Evolutionary conservation across 2,888 invertebrate species (phyloP).

Genomic region (Folsomia manolachei): DNA sequence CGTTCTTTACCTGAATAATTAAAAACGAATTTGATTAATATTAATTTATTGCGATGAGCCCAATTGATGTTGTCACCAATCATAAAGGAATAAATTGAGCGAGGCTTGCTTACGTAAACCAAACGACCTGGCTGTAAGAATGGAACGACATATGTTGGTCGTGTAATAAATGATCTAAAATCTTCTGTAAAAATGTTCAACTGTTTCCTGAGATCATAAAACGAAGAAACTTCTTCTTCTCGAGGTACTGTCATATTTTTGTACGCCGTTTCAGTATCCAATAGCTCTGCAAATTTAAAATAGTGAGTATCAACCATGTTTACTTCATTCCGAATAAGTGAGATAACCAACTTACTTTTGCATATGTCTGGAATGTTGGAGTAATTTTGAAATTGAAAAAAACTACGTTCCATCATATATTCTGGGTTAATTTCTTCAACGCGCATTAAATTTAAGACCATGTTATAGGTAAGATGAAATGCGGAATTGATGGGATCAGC

Average conservation of each 20-base stretch:
- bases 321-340: not conserved
- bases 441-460: slow-evolving; percentile 92
- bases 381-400: slow-evolving; percentile 99
- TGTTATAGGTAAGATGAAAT: slow-evolving; percentile 98
- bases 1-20: slow-evolving; percentile 68
- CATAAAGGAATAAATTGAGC: too few relatives aligned
- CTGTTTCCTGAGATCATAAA: slow-evolving; percentile 80
- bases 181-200: slow-evolving; percentile 70
- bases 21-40: too few relatives aligned
- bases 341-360: slow-evolving; percentile 64
- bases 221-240: slow-evolving; percentile 73
- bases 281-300: slow-evolving; percentile 65
- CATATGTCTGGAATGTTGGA: slow-evolving; percentile 85
- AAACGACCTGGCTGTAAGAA: slow-evolving; percentile 93
- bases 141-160: slow-evolving; percentile 78
- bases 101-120: slow-evolving; percentile 66
- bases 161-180: slow-evolving; percentile 75
- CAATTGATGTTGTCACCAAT: not conserved
- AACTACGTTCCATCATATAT: slow-evolving; percentile 96
- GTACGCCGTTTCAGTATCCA: slow-evolving; percentile 65
- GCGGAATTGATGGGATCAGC: slow-evolving; percentile 98
- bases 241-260: slow-evolving; percentile 66
- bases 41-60: too few relatives aligned
- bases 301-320: too few relatives aligned
- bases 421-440: slow-evolving; percentile 99